These are phyloP conservation scores for Ceraclea dissimilis DNA, from an alignment of 2,888 invertebrate species.

Conservation along the genomic window DNA sequence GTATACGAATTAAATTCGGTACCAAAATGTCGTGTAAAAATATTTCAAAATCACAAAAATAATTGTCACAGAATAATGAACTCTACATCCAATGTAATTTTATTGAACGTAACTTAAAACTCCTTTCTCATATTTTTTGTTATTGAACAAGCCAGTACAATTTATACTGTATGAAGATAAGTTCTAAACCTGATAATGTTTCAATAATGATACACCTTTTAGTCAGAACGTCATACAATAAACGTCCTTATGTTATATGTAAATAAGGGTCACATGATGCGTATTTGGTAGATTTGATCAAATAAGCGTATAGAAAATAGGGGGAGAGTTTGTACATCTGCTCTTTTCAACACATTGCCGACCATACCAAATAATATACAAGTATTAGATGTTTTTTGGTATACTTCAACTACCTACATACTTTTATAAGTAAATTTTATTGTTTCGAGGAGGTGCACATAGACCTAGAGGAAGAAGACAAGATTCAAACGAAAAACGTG, in stretches of 20 bases:
- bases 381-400: no score
- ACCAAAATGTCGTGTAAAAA: not conserved
- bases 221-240: conserved; percentile 3
- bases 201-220: conserved; percentile 4
- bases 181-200: conserved; percentile 11
- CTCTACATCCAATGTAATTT: not conserved
- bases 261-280: not conserved
- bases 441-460: no score
- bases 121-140: no score
- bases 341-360: conserved; percentile 13
- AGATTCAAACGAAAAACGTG: no score
- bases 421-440: no score
- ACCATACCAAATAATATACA: no score
- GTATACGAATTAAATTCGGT: no score
- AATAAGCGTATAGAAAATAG: conserved; percentile 8
- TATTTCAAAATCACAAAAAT: not conserved
- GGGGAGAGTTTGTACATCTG: conserved; percentile 16
- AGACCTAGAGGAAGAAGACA: no score
- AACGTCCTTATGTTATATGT: not conserved
- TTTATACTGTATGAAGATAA: no score
- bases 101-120: no score
- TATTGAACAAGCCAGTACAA: no score
- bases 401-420: no score
- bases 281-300: conserved; percentile 7
- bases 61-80: not conserved